Evolutionary conservation across 1,140 invertebrate genomes (phyloP).

Genomic region (Brachionus koreanus): DNA sequence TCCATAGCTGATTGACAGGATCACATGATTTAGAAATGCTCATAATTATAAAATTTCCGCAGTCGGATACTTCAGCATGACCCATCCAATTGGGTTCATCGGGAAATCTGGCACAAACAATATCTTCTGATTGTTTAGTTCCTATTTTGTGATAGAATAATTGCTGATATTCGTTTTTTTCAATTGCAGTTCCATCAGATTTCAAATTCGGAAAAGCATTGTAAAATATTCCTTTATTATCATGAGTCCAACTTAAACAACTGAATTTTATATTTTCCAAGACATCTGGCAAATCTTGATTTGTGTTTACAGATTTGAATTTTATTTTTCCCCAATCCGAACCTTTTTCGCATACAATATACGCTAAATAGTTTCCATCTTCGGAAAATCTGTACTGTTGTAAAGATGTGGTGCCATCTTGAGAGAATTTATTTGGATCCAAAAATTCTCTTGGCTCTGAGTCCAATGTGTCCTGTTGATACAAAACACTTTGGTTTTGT

Average conservation of each 20-base stretch:
- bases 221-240: conserved; percentile 91
- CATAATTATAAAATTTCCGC: conserved; percentile 80
- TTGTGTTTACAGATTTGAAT: conserved; percentile 62
- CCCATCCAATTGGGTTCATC: conserved; percentile 86
- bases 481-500: conserved; percentile 92
- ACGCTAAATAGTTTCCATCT: conserved; percentile 82
- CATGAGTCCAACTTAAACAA: conserved; percentile 84
- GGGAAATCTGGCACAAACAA: conserved; percentile 82
- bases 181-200: conserved; percentile 83
- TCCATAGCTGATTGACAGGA: conserved; percentile 77
- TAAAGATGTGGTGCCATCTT: conserved; percentile 86
- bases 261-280: conserved; percentile 88
- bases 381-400: conserved; percentile 76
- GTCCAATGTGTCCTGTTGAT: conserved; percentile 77
- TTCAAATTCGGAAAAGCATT: conserved; percentile 75
- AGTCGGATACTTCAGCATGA: conserved; percentile 76
- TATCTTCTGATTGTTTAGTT: conserved; percentile 79
- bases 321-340: conserved; percentile 45
- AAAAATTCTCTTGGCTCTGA: conserved; percentile 81
- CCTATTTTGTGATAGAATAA: conserved; percentile 85
- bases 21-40: conserved; percentile 75
- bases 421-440: conserved; percentile 85
- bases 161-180: conserved; percentile 80
- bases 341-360: conserved; percentile 71
- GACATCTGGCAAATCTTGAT: conserved; percentile 77